Evolutionary conservation across 2,797 vertebrate genomes (phyloP), one percentile per base, ranked within the genome.

Genomic region (Characodon lateralis): DNA sequence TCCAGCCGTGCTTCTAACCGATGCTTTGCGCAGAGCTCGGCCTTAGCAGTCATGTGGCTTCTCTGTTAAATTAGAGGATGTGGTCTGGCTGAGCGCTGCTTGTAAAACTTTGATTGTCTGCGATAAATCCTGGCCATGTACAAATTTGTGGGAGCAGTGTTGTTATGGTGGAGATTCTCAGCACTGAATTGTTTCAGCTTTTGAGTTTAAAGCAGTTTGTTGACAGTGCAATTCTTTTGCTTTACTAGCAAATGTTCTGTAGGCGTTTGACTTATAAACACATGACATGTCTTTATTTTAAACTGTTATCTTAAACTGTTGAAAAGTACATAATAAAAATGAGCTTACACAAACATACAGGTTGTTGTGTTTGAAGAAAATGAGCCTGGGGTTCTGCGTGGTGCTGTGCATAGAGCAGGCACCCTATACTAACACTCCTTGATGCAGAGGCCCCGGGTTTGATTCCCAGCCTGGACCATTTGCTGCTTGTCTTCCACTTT

Each of bases 61-160:
- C 84, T 79, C 73, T 84, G 89, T 90, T 70, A 86, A 86, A 88
- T 88, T 83, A 74, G 78, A 88, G 88, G 83, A 91, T 89, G 89
- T 80, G 93, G 92, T 87, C 88, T 92, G 86, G 89, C 87, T 77
- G 72, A 82, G 70, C 43, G 13, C 20, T 77, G 22, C 79, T 80
- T 78, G 81, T 91, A 85, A 88, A 90, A 83, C 74, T 84, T 73
- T 84, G 90, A 90, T 89, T 84, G 85, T 87, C 71, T 86, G 79
- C 89, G 88, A 93, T 93, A 91, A 91, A 91, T 91, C 76, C 80
- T 89, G 89, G 78, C 87, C 87, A 74, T 50, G 69, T 76, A 71
- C 72, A 78, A 78, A 87, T 89, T 92, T 88, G 86, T 66, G 88
- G 86, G 81, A 48, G 66, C 83, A 77, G 76, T 80, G 74, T 78